Conservation (phyloP, 1,140 invertebrate genomes). For the Lepidurus packardi region DNA sequence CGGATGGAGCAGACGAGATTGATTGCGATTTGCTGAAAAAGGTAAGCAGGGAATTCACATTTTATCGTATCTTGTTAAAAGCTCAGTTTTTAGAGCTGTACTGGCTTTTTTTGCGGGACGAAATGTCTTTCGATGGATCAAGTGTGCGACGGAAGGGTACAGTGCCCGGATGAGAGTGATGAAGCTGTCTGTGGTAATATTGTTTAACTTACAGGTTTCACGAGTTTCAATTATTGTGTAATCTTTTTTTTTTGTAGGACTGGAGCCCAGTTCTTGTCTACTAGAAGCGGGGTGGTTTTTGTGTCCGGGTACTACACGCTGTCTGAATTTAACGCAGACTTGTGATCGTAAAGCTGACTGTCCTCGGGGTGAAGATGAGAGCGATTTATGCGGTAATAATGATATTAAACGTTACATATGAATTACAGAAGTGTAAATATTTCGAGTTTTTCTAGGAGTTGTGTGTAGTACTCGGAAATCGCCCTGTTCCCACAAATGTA, state of each 20-base stretch:
- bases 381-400: background rate
- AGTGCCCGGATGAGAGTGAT: background rate
- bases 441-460: background rate
- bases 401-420: background rate
- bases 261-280: background rate
- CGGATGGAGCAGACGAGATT: slow-evolving; percentile 64
- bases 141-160: slow-evolving; percentile 61
- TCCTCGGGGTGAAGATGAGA: slow-evolving; percentile 25
- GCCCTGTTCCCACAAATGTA: background rate
- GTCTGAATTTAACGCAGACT: slow-evolving; percentile 49
- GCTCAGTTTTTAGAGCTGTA: background rate
- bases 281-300: slow-evolving; percentile 39
- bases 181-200: background rate
- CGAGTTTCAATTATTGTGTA: background rate
- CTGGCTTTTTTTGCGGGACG: slow-evolving; percentile 26
- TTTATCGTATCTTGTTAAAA: background rate
- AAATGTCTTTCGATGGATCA: slow-evolving; percentile 46
- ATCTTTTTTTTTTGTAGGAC: background rate
- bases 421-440: background rate
- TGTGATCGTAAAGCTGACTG: slow-evolving; percentile 48
- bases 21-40: slow-evolving; percentile 55
- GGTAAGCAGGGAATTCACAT: background rate
- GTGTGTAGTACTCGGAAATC: background rate
- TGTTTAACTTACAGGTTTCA: background rate
- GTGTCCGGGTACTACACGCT: slow-evolving; percentile 46